phyloP scores from a whole-genome alignment of 2,888 invertebrate genomes.

The Pheosia tremula region DNA sequence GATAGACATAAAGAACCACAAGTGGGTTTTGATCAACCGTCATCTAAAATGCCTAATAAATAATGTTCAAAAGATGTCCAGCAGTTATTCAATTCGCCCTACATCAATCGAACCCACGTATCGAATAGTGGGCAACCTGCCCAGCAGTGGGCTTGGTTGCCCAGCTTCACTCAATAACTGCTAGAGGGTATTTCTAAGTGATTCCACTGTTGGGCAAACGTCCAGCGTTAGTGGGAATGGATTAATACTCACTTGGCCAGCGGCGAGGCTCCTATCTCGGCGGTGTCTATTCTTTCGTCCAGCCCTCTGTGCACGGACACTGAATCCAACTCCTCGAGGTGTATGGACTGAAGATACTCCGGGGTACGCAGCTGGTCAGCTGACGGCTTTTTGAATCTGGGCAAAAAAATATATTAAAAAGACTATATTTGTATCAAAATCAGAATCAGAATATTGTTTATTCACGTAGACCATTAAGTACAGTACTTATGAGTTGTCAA shows the following conservation, averaged over 20 bases:
- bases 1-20: no score
- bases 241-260: constrained; percentile 63
- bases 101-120: no score
- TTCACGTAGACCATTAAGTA: no score
- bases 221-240: neutral
- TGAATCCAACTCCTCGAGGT: constrained; percentile 85
- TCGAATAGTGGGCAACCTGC: no score
- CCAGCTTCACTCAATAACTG: neutral
- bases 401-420: constrained; percentile 6
- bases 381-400: constrained; percentile 91
- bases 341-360: constrained; percentile 88
- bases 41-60: no score
- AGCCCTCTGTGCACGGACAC: constrained; percentile 93
- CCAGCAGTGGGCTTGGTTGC: no score
- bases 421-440: no score
- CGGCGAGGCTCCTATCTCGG: constrained; percentile 57
- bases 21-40: no score
- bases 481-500: no score
- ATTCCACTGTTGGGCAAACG: neutral
- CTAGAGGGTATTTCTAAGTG: neutral
- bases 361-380: constrained; percentile 88
- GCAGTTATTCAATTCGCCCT: no score
- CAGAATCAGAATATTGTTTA: no score
- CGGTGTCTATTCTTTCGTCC: constrained; percentile 75
- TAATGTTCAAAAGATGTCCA: no score